A percentile compares a stretch with the other conserved stretches of the same genome.
These are phyloP conservation scores for Acanthurus tractus DNA, from an alignment of 2,797 vertebrate species.

Conservation along the genomic window DNA sequence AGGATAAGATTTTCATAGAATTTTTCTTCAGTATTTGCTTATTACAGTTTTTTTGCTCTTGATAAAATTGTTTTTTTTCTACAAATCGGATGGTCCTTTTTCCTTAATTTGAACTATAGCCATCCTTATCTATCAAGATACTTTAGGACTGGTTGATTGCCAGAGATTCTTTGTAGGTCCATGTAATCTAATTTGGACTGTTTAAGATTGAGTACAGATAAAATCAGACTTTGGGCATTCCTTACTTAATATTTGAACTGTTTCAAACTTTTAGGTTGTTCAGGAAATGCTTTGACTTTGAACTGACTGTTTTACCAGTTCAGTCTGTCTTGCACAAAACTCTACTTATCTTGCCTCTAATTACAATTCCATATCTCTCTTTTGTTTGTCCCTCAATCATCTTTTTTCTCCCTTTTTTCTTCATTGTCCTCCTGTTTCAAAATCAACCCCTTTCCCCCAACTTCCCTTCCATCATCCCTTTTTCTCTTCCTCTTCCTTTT, in stretches of 20 bases:
- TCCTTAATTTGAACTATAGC: constrained; percentile 55
- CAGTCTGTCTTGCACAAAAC: constrained; percentile 44
- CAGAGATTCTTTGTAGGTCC: constrained; percentile 55
- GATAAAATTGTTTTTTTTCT: constrained; percentile 18
- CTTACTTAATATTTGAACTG: constrained; percentile 49
- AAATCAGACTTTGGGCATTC: constrained; percentile 53
- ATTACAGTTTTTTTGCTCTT: constrained; percentile 1
- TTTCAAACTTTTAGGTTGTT: constrained; percentile 52
- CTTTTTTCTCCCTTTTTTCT: constrained; percentile 19
- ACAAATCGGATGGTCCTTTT: constrained; percentile 34
- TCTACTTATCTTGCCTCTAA: constrained; percentile 52
- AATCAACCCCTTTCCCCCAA: constrained; percentile 18
- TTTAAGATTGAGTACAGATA: constrained; percentile 61
- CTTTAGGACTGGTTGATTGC: constrained; percentile 57
- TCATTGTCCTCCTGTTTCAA: constrained; percentile 14
- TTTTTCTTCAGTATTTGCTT: constrained; percentile 15
- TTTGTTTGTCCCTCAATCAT: constrained; percentile 50
- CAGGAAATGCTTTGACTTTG: constrained; percentile 40
- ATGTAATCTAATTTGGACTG: constrained; percentile 63
- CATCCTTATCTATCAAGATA: constrained; percentile 46
- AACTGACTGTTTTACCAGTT: constrained; percentile 29
- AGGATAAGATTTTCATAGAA: constrained; percentile 1
- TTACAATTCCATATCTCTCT: constrained; percentile 56
- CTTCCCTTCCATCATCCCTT: constrained; percentile 22
- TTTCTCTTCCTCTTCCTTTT: constrained; percentile 28